phyloP scores from a whole-genome alignment of 1,140 invertebrate genomes.

The Leptinotarsa lineolata region DNA sequence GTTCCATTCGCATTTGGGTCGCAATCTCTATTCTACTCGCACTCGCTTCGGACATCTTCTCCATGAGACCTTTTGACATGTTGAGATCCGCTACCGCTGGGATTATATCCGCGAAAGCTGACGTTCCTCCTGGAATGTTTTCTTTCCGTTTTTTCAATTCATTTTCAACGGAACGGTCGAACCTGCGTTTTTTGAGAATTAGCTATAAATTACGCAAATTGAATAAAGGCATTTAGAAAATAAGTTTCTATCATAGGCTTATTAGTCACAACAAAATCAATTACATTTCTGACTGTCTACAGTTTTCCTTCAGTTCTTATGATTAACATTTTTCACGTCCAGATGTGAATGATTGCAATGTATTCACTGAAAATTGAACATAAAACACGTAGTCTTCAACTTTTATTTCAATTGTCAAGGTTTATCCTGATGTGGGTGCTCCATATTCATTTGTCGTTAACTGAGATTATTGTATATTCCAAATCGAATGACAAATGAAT shows the following conservation, averaged over 20 bases:
- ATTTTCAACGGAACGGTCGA: slow-evolving; percentile 51
- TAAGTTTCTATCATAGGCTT: background rate
- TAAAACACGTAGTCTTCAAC: too few species aligned
- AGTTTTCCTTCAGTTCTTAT: too few species aligned
- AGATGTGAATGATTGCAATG: too few species aligned
- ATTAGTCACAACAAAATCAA: background rate
- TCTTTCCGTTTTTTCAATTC: slow-evolving; percentile 47
- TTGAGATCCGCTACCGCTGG: slow-evolving; percentile 28
- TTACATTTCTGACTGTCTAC: too few species aligned
- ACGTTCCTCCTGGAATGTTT: slow-evolving; percentile 9
- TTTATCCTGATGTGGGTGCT: too few species aligned
- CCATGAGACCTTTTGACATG: slow-evolving; percentile 33
- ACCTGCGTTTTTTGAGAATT: slow-evolving; percentile 34
- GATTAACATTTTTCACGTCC: too few species aligned
- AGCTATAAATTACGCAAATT: background rate
- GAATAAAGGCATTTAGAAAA: background rate
- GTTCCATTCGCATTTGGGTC: slow-evolving; percentile 40
- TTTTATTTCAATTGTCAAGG: too few species aligned
- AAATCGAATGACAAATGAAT: too few species aligned
- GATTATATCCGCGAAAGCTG: slow-evolving; percentile 20
- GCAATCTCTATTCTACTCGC: slow-evolving; percentile 50
- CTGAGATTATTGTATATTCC: too few species aligned
- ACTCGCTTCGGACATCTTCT: slow-evolving; percentile 43
- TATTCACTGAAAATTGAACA: too few species aligned
- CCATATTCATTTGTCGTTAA: too few species aligned